These are phyloP conservation scores for Lutraria lutraria DNA, from an alignment of 2,888 invertebrate genomes.

Conservation along the genomic window DNA sequence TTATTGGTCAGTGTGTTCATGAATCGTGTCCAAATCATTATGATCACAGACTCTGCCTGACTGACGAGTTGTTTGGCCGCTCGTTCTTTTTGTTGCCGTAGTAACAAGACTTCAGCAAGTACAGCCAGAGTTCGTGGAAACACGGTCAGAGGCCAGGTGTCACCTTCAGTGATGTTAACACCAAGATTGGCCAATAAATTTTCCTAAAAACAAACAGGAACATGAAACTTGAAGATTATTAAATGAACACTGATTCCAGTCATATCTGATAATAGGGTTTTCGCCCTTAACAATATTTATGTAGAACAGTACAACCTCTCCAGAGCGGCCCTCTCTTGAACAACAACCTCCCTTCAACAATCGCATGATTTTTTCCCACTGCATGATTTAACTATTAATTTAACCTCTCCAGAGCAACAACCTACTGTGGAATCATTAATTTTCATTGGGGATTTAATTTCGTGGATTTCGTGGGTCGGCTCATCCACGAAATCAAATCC, in stretches of 20 bases:
- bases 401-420: no score
- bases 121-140: constrained; percentile 93
- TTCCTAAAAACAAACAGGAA: constrained; percentile 87
- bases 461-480: no score
- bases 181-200: constrained; percentile 91
- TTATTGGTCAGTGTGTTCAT: constrained; percentile 95
- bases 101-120: constrained; percentile 93
- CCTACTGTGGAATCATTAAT: no score
- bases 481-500: no score
- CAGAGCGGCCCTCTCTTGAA: no score
- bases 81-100: constrained; percentile 87
- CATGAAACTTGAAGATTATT: not conserved
- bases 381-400: no score
- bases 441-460: no score
- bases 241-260: not conserved
- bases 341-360: no score
- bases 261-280: not conserved
- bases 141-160: constrained; percentile 92
- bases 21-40: constrained; percentile 96
- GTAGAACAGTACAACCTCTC: no score
- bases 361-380: no score
- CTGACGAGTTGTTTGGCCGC: constrained; percentile 90
- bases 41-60: constrained; percentile 95
- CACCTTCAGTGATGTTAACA: constrained; percentile 90
- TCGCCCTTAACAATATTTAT: no score